Conservation (phyloP, 1,140 invertebrate species). For the Drosophila orosa region DNA sequence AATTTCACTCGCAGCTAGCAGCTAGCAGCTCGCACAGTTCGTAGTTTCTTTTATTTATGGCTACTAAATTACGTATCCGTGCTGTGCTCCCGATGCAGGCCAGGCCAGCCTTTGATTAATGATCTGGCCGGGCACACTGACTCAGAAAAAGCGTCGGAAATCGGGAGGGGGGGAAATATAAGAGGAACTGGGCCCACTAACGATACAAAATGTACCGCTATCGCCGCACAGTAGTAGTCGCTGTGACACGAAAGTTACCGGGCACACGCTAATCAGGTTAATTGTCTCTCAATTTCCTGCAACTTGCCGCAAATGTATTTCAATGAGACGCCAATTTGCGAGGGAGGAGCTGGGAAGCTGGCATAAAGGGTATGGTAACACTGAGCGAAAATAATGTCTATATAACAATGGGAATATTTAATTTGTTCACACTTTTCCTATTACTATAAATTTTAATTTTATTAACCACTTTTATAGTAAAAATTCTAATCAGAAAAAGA, state of each 20-base stretch:
- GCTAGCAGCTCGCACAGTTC: conserved; percentile 29
- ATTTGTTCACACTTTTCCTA: no score
- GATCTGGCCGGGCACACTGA: conserved; percentile 56
- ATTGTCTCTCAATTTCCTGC: conserved; percentile 80
- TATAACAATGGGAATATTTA: not conserved
- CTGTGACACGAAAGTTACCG: conserved; percentile 58
- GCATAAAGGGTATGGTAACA: conserved; percentile 11
- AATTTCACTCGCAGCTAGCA: conserved; percentile 67
- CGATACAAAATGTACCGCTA: conserved; percentile 65
- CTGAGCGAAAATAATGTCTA: conserved; percentile 1
- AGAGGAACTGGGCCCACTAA: conserved; percentile 51
- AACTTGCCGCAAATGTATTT: conserved; percentile 54
- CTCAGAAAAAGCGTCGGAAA: conserved; percentile 30
- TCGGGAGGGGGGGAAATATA: not conserved
- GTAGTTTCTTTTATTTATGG: conserved; percentile 79
- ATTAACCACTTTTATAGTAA: no score
- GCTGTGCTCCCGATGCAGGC: conserved; percentile 38
- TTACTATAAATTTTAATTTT: no score
- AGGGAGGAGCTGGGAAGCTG: conserved; percentile 14
- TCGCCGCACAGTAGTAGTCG: conserved; percentile 59
- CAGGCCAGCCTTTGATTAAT: conserved; percentile 68
- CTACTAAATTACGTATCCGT: conserved; percentile 80
- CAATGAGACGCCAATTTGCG: conserved; percentile 47
- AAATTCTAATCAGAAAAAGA: no score
- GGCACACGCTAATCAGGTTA: conserved; percentile 75